Evolutionary conservation across 2,113 vertebrate species (phyloP), one percentile per base, ranked within the genome.

Genomic region (Myanophis thanlyinensis): DNA sequence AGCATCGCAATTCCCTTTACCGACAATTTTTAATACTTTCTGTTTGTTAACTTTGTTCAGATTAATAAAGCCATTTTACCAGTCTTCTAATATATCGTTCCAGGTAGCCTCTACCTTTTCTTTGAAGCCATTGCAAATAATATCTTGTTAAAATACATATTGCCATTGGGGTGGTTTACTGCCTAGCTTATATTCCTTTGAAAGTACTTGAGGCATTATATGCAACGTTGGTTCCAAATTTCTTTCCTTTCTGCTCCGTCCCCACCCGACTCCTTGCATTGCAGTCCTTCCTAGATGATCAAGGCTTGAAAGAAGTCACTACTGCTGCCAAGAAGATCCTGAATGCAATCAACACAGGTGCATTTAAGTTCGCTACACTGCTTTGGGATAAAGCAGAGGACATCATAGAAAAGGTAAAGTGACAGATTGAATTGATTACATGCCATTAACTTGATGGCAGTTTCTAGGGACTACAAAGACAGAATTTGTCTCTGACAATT

Each of bases 271-370:
- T 22, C 35, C 0, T 96, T 97, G 44, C 87, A 1, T 95, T 96
- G n/a, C 92, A 99, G 99, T 99, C 99, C 35, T 97, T 99, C 94
- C 98, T 99, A 10, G 99, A 99, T 22, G 98, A 99, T 91, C 95
- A 95, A 0, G 99, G 99, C 46, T 97, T 99, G 91, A 92, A 92
- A 0, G 98, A 99, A 22, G 99, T 99, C 54, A 98, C 67, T 87
- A 73, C 89, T 3, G 96, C 98, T 8, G 98, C 98, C 2, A 97
- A 98, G 93, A 95, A 97, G 2, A 98, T 99, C 93, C 97, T 98
- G 96, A 90, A 95, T 27, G 99, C 99, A 0, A 91, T 99, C 87
- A 97, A 98, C 85, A 96, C 96, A 95, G 96, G 97, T 5, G 62
- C 97, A 1, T 99, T 98, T 91, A 84, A 89, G 12, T 96, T 98